Base-by-base conservation (phyloP, 1,140 invertebrate genomes). In the Chironomus tepperi region DNA sequence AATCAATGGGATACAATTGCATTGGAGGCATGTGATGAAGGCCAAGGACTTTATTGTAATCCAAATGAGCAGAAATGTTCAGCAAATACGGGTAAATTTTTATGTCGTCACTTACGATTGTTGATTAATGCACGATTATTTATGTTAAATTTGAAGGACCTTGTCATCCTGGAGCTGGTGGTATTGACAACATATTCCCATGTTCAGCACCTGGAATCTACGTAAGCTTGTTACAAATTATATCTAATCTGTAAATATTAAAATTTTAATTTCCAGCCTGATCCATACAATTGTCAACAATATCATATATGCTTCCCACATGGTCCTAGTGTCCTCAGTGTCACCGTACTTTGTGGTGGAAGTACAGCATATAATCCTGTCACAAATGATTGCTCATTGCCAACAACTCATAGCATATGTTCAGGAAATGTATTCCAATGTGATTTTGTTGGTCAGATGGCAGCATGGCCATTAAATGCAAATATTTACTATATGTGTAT, bases 401-500 rank as follows among this genome's bases (percentile, higher is more conserved):
- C 77, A 3, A 34, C 81, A 5, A 74, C 75, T 6, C 78, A 80
- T 74, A 10, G 70, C 0, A 77, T 79, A 9, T 82, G 81, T 64
- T 73, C 76, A 3, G 73, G 77, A 57, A 75, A 76, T 3, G 80
- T 42, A 67, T 74, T 47, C n/a, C 42, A 77, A 8, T 83, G 83
- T 70, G 77, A 76, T 10, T 74, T 75, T 18, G 78, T 77, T n/a
- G 81, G 81, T 7, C 78, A 80, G 74, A 79, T 78, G 43, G 80
- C 78, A 0, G 64, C 79, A 15, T 81, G 82, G 79, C 79, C 80
- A 43, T 79, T 74, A 19, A 82, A 83, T 73, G 75, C 79, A 2
- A 81, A 80, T 74, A 78, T 84, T 9, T 84, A 82, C 75, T 84
- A 82, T 73, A 79, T 83, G 10, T 84, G 83, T 76, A 79, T 82